Conservation (phyloP, 2,888 invertebrate species). For the Endotricha flammealis region DNA sequence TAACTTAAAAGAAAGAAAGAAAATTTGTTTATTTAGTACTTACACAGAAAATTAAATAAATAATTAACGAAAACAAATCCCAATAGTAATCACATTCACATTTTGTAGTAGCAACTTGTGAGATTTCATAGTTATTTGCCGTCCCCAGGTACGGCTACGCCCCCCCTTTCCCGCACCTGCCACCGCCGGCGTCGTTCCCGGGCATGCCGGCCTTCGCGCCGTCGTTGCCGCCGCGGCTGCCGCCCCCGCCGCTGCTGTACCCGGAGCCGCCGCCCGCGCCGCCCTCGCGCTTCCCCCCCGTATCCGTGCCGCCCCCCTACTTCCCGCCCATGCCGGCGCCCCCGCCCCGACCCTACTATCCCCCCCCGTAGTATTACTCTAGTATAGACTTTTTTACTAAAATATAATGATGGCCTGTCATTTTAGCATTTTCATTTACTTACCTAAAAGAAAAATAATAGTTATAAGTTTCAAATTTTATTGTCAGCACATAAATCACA, state of each 20-base stretch:
- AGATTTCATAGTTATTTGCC: no score
- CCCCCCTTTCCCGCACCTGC: conserved; percentile 63
- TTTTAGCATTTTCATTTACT: conserved; percentile 26
- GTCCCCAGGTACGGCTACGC: conserved; percentile 40
- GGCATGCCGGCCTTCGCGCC: conserved; percentile 33
- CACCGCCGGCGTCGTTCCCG: conserved; percentile 40
- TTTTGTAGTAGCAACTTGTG: no score
- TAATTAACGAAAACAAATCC: no score
- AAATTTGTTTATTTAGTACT: no score
- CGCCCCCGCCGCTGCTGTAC: conserved; percentile 59
- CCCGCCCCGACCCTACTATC: conserved; percentile 62
- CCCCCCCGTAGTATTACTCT: conserved; percentile 54
- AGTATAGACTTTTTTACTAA: conserved; percentile 58
- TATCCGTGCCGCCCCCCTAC: conserved; percentile 64
- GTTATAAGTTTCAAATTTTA: conserved; percentile 13
- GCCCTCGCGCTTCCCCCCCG: conserved; percentile 32
- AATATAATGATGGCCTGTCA: conserved; percentile 51
- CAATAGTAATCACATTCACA: no score
- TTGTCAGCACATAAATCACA: conserved; percentile 22
- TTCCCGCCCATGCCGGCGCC: conserved; percentile 46
- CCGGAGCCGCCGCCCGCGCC: conserved; percentile 28
- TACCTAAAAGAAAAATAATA: neutral
- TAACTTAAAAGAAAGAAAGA: no score
- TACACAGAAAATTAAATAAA: no score
- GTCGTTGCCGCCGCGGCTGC: conserved; percentile 40